Percentiles rank a stretch among this genome's conserved stretches.
phyloP scores from a whole-genome alignment of 2,888 invertebrate species.

The Julus scandinavius region DNA sequence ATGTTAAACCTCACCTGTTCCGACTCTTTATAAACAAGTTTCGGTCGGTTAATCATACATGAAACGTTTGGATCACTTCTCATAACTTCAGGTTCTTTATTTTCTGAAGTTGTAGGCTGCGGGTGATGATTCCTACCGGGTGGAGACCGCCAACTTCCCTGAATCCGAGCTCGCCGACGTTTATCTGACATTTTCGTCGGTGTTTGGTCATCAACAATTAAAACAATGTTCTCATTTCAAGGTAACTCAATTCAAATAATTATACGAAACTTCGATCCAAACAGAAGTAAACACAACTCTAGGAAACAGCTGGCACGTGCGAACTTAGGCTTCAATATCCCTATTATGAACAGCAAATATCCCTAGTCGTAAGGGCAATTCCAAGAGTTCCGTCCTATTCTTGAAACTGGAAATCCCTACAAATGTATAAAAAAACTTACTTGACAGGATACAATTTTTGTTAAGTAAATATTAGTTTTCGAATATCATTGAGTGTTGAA shows the following conservation, averaged over 20 bases:
- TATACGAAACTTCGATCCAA: not conserved
- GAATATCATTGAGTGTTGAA: no score
- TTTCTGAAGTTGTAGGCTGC: not conserved
- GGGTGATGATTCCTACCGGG: not conserved
- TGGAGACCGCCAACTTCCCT: not conserved
- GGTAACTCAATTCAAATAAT: not conserved
- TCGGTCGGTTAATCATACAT: not conserved
- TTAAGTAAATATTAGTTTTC: no score
- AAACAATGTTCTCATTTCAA: not conserved
- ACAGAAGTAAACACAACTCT: not conserved
- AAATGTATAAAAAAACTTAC: no score
- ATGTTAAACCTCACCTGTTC: not conserved
- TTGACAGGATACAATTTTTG: no score
- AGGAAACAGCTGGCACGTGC: not conserved
- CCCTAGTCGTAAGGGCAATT: not conserved
- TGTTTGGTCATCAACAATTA: not conserved
- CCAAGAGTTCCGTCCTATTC: not conserved
- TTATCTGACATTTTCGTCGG: slow-evolving; percentile 16
- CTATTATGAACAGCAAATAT: not conserved
- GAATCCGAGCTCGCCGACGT: not conserved
- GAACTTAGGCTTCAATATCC: not conserved
- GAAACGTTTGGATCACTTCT: not conserved
- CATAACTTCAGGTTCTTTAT: not conserved
- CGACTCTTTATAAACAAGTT: not conserved
- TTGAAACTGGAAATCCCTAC: no score